Conservation (phyloP, 1,140 invertebrate genomes). For the Scaptomyza hsui region DNA sequence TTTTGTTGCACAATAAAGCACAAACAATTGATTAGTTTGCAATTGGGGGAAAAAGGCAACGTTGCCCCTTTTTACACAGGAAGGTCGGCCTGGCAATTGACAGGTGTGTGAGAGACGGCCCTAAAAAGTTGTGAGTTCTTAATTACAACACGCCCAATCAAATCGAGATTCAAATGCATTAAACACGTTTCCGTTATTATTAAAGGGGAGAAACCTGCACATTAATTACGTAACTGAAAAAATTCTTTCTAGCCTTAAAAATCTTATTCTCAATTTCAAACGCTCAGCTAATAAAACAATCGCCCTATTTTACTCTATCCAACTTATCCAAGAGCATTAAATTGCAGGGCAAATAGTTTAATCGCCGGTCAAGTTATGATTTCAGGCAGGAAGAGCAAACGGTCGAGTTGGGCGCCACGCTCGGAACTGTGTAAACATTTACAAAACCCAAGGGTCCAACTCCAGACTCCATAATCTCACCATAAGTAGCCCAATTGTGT, state of each 20-base stretch:
- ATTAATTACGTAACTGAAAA: too few relatives aligned
- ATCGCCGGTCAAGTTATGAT: slow-evolving; percentile 59
- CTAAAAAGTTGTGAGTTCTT: slow-evolving; percentile 15
- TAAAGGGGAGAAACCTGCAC: slow-evolving; percentile 15
- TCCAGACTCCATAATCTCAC: slow-evolving; percentile 49
- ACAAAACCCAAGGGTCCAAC: slow-evolving; percentile 18
- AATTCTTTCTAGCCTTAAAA: too few relatives aligned
- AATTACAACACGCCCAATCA: slow-evolving; percentile 55
- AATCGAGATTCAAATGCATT: slow-evolving; percentile 13
- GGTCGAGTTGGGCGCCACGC: slow-evolving; percentile 23
- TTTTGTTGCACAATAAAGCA: slow-evolving; percentile 79
- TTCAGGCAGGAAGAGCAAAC: slow-evolving; percentile 8
- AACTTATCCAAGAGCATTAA: slow-evolving; percentile 31
- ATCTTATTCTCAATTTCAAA: too few relatives aligned
- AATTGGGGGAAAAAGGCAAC: slow-evolving; percentile 48
- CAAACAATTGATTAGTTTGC: slow-evolving; percentile 83
- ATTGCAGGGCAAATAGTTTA: slow-evolving; percentile 61
- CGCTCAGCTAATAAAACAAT: not conserved
- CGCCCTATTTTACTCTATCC: slow-evolving; percentile 1
- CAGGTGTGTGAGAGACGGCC: slow-evolving; percentile 56
- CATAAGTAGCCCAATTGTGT: slow-evolving; percentile 63
- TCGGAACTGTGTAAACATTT: slow-evolving; percentile 3
- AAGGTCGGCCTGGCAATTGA: slow-evolving; percentile 59
- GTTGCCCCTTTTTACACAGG: not conserved
- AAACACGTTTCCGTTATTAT: not conserved